phyloP scores from a whole-genome alignment of 2,113 vertebrate species.

The Condylura cristata region DNA sequence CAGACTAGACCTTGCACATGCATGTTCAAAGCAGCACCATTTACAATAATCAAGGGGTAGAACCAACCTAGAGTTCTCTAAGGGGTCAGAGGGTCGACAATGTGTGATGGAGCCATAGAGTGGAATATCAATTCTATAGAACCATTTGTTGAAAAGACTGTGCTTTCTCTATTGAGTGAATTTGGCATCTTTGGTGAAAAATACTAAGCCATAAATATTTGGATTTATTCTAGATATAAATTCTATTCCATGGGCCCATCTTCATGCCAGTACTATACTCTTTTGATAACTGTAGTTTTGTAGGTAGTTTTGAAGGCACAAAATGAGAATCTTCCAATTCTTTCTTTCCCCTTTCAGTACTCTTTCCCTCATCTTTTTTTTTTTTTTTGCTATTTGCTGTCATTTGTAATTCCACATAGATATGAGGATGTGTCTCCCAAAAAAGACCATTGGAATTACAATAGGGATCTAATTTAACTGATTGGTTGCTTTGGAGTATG shows the following conservation, averaged over 20 bases:
- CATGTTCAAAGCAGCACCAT: too few species aligned
- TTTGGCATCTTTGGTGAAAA: background rate
- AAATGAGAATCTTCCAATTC: background rate
- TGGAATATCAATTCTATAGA: background rate
- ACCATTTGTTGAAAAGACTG: background rate
- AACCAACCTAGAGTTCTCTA: background rate
- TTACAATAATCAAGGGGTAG: background rate
- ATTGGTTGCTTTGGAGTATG: background rate
- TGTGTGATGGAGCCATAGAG: background rate
- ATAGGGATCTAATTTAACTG: background rate
- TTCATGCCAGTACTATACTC: background rate
- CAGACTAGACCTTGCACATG: background rate
- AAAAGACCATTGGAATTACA: background rate
- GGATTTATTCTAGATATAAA: background rate
- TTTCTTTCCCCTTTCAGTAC: background rate
- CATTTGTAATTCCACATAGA: background rate
- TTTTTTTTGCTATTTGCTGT: background rate
- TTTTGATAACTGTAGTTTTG: background rate
- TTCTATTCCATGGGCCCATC: background rate
- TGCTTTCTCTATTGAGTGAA: background rate
- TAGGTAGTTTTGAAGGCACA: background rate
- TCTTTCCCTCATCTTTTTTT: background rate
- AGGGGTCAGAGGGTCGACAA: background rate
- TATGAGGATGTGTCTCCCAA: background rate
- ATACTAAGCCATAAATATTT: background rate